Base-by-base conservation (phyloP, 2,113 vertebrate species). In the Periophthalmus modestus region DNA sequence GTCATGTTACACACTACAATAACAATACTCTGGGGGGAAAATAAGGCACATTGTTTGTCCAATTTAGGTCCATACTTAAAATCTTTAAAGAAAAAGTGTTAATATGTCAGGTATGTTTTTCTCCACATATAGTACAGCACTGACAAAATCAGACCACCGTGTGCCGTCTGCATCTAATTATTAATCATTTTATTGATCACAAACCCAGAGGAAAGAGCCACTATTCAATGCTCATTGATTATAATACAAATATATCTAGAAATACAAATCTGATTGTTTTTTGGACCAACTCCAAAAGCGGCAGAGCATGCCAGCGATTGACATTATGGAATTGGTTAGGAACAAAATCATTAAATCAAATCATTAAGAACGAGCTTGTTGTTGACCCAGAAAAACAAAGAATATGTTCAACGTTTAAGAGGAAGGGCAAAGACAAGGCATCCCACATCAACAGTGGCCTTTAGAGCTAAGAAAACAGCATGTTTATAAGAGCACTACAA, bases 351-450 rank as follows among this genome's bases (percentile, higher is more conserved):
- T 28, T 28, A 28, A 28, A 28, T 28, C 28, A 28, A 62, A 10
- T 62, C 28, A 62, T 62, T 62, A 62, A 24, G 59, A 33, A 23
- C 10, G 28, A 34, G 59, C 34, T 62, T 62, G 59, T 62, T 62
- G 59, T 62, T 62, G 15, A 62, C 16, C 59, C 59, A 33, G 28
- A 33, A 33, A 61, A 33, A 61, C 58, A 62, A 62, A 34, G 15
- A 62, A 62, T 28, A 62, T 65, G 34, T 39, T 65, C 62, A 65
- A 65, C 19, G 43, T 65, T 65, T 65, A n/a, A 9, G 62, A n/a
- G 62, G 39, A 18, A 65, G 33, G 34, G 34, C 62, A 65, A 65
- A 65, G 62, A 65, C 34, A 21, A 65, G 62, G 62, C 34, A 14
- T 65, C 11, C 18, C 34, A 65, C 18, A 43, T 65, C 62, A 39